A percentile compares a stretch with the other conserved stretches of the same genome.
Evolutionary conservation across 2,797 vertebrate species (phyloP).

Genomic region (Tokudaia tokunoshimensis): DNA sequence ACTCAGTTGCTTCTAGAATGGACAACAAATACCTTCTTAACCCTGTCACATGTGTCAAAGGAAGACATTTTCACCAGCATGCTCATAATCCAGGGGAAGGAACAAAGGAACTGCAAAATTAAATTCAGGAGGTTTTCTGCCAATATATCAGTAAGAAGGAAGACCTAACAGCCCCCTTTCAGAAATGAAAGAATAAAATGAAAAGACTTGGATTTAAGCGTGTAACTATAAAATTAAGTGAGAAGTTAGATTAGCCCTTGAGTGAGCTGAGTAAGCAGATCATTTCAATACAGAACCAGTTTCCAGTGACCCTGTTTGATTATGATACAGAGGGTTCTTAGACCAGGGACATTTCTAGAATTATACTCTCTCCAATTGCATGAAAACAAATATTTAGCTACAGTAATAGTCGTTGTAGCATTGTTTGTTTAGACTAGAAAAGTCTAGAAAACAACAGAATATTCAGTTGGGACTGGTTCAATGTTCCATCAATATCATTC

Average conservation of each 20-base stretch:
- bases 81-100: background rate
- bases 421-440: constrained; percentile 47
- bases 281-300: constrained; percentile 11
- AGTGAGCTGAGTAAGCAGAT: constrained; percentile 16
- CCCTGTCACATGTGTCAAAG: background rate
- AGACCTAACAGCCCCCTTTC: constrained; percentile 22
- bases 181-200: background rate
- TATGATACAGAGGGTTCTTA: constrained; percentile 16
- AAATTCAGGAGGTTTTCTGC: constrained; percentile 22
- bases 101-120: background rate
- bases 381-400: constrained; percentile 36
- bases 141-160: constrained; percentile 20
- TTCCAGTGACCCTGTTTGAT: background rate
- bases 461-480: background rate
- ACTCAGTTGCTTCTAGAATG: constrained; percentile 42
- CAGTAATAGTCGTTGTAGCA: constrained; percentile 6
- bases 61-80: constrained; percentile 26
- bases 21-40: constrained; percentile 33
- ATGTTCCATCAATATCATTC: background rate
- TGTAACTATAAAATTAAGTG: constrained; percentile 37
- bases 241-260: background rate
- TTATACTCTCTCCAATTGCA: background rate
- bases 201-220: constrained; percentile 44
- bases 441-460: constrained; percentile 23
- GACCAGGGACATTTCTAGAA: constrained; percentile 16